Conservation (phyloP, 2,113 vertebrate genomes). For the Microtus pennsylvanicus region DNA sequence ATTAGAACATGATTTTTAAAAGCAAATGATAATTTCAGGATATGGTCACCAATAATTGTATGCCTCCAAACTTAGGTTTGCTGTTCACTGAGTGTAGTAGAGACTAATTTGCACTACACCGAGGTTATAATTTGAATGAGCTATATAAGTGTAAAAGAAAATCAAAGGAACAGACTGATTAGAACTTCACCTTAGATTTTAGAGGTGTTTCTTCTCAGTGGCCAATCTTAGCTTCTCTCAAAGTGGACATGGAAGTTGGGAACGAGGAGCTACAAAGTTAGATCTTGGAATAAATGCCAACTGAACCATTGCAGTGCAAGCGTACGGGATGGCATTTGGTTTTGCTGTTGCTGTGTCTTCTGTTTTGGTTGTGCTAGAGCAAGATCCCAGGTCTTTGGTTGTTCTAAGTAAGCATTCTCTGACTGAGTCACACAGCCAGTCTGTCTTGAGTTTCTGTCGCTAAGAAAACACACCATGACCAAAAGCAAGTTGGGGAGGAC, state of each 20-base stretch:
- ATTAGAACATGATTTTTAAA: constrained; percentile 24
- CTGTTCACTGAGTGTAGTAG: background rate
- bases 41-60: background rate
- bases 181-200: constrained; percentile 22
- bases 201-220: background rate
- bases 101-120: background rate
- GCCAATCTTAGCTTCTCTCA: background rate
- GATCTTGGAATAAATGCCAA: background rate
- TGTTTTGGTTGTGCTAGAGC: background rate
- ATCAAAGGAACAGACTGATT: background rate
- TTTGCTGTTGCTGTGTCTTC: background rate
- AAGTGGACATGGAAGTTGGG: background rate
- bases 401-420: background rate
- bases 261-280: background rate
- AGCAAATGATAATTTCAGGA: constrained; percentile 21
- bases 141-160: constrained; percentile 27
- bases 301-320: background rate
- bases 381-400: background rate
- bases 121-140: constrained; percentile 12
- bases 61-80: constrained; percentile 1
- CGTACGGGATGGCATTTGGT: background rate
- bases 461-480: background rate
- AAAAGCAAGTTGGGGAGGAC: background rate
- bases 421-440: background rate
- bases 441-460: background rate